Percentiles rank a stretch among this genome's conserved stretches.
Conservation (phyloP, 2,888 invertebrate genomes). For the Heliconius aoede region DNA sequence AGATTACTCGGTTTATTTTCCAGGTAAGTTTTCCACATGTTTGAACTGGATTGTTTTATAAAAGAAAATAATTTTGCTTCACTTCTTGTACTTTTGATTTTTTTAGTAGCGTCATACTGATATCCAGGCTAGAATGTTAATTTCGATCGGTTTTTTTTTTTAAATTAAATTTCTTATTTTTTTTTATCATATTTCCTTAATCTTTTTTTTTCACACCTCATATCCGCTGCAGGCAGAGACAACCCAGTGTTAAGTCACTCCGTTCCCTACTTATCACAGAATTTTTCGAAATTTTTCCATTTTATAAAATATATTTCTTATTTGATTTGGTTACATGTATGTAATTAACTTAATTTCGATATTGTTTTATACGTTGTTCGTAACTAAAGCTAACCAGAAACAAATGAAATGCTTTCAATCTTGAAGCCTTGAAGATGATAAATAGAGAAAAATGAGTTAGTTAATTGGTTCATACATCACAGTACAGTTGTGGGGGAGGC, state of each 20-base stretch:
- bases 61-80: background rate
- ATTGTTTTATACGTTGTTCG: background rate
- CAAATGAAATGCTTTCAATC: constrained; percentile 36
- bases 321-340: background rate
- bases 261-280: too few relatives aligned
- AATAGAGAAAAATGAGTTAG: constrained; percentile 46
- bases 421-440: constrained; percentile 43
- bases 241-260: too few relatives aligned
- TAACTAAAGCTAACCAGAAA: constrained; percentile 1
- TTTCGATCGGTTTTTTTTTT: too few relatives aligned
- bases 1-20: constrained; percentile 77
- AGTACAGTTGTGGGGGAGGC: constrained; percentile 23
- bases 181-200: too few relatives aligned
- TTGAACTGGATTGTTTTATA: constrained; percentile 16
- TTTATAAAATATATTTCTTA: too few relatives aligned
- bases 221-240: too few relatives aligned
- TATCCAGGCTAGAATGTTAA: too few relatives aligned
- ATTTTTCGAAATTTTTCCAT: too few relatives aligned
- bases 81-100: too few relatives aligned
- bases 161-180: too few relatives aligned
- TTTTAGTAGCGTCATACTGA: too few relatives aligned
- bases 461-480: constrained; percentile 43
- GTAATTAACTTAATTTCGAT: background rate
- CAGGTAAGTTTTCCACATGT: constrained; percentile 59
- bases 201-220: too few relatives aligned